These are phyloP conservation scores for Drosophila triauraria DNA, from an alignment of 1,140 invertebrate species.

Conservation along the genomic window DNA sequence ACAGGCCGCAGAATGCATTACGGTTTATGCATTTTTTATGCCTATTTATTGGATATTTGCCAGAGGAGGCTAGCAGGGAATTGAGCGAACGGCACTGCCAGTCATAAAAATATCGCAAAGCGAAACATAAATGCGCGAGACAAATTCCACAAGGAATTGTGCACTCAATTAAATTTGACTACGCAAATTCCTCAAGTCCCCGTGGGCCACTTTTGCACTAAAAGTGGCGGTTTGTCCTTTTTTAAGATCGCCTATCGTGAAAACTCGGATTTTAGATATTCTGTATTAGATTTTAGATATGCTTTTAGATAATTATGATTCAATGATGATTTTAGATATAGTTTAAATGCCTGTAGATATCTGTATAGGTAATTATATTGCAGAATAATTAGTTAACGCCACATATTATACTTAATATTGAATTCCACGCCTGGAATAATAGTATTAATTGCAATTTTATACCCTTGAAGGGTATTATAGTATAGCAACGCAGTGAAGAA, in stretches of 20 bases:
- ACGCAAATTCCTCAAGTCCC: constrained; percentile 1
- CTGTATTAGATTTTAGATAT: too few relatives aligned
- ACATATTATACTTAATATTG: too few relatives aligned
- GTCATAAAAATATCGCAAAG: constrained; percentile 30
- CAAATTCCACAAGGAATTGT: constrained; percentile 21
- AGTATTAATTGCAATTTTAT: too few relatives aligned
- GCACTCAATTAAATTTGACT: constrained; percentile 40
- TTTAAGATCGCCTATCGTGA: not conserved
- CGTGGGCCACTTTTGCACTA: not conserved
- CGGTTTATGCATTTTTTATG: constrained; percentile 54
- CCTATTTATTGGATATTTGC: constrained; percentile 32
- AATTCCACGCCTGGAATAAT: too few relatives aligned
- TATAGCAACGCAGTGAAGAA: too few relatives aligned
- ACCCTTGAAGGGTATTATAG: too few relatives aligned
- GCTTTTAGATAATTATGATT: too few relatives aligned
- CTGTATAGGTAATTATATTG: too few relatives aligned
- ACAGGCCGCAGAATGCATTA: constrained; percentile 48
- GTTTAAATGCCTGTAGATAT: too few relatives aligned
- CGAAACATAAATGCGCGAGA: constrained; percentile 24
- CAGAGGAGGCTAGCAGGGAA: not conserved
- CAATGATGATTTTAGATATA: too few relatives aligned
- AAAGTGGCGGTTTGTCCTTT: not conserved
- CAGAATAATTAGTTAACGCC: too few relatives aligned
- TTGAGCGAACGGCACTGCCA: constrained; percentile 9
- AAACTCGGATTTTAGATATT: too few relatives aligned